Evolutionary conservation across 2,113 vertebrate species (phyloP), one percentile per base, ranked within the genome.

Genomic region (Montifringilla adamsi): DNA sequence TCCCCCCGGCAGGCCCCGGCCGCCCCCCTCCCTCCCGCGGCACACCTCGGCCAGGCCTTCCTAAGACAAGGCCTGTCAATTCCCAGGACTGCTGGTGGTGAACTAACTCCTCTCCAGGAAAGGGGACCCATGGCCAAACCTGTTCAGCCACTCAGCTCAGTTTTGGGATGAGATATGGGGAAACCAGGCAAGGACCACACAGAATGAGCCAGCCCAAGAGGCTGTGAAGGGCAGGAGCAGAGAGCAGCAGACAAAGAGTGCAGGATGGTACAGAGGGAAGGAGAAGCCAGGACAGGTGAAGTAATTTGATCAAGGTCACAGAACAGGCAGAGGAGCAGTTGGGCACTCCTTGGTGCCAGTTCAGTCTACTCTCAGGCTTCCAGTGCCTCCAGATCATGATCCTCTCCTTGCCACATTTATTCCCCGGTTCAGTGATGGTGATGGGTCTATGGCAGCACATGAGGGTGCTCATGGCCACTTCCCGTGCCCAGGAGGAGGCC

Each of bases 21-120:
- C 56, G 64, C 80, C 63, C 15, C 44, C 13, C 10, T 78, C 49
- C 63, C 56, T 52, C 47, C 28, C 49, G 20, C 62, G 9, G 16
- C 43, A 96, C 90, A 99, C 99, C 98, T 98, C 98, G 17, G 97
- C 97, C 94, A 89, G 92, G 7, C 98, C 98, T 84, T 98, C 98
- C 79, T 99, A n/a, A n/a, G n/a, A n/a, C n/a, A n/a, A n/a, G n/a
- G n/a, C n/a, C n/a, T n/a, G n/a, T n/a, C n/a, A 37, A 2, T 41
- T 69, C 50, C 73, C 47, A 94, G 46, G 39, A 18, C 11, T 37
- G 27, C 33, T 35, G 13, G 8, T 35, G 50, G 31, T 35, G 27
- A 90, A 67, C 39, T 17, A 87, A 27, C 7, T 24, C 31, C 23
- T 39, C 27, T 35, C 35, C 83, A 72, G 52, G n/a, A 2, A 5